A percentile compares a stretch with the other conserved stretches of the same genome.
Evolutionary conservation across 1,140 invertebrate genomes (phyloP).

Genomic region (Drosophila nigromelanica): DNA sequence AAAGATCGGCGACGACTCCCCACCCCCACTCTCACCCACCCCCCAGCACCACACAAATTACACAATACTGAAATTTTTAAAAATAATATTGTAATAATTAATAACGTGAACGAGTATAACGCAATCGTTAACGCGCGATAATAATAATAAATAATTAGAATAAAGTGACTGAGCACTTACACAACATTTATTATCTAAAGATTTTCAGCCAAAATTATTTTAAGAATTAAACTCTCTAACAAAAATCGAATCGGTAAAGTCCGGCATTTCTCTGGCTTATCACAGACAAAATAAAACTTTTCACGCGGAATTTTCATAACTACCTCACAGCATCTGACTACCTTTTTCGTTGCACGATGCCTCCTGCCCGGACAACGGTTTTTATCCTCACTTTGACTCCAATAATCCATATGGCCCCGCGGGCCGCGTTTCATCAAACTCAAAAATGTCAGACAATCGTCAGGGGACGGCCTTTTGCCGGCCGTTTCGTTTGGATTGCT

Average conservation of each 20-base stretch:
- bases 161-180: too few species aligned
- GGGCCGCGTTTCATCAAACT: constrained; percentile 48
- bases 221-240: background rate
- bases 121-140: too few species aligned
- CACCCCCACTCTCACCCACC: too few species aligned
- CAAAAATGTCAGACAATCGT: constrained; percentile 33
- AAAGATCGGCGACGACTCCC: too few species aligned
- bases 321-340: background rate
- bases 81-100: too few species aligned
- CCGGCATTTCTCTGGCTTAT: background rate
- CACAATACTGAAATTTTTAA: too few species aligned
- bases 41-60: too few species aligned
- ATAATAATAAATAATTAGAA: too few species aligned
- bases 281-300: background rate
- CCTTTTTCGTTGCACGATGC: background rate
- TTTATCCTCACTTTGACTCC: constrained; percentile 53
- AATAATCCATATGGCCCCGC: constrained; percentile 39
- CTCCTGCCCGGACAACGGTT: background rate
- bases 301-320: background rate
- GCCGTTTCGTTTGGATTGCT: constrained; percentile 59
- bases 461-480: constrained; percentile 29
- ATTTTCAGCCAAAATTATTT: too few species aligned
- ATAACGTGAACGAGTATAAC: too few species aligned
- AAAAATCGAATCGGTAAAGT: constrained; percentile 3
- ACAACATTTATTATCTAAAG: too few species aligned